Percentiles rank a stretch among this genome's conserved stretches.
These are phyloP conservation scores for Scaptomyza montana DNA, from an alignment of 1,140 invertebrate genomes.

Conservation along the genomic window DNA sequence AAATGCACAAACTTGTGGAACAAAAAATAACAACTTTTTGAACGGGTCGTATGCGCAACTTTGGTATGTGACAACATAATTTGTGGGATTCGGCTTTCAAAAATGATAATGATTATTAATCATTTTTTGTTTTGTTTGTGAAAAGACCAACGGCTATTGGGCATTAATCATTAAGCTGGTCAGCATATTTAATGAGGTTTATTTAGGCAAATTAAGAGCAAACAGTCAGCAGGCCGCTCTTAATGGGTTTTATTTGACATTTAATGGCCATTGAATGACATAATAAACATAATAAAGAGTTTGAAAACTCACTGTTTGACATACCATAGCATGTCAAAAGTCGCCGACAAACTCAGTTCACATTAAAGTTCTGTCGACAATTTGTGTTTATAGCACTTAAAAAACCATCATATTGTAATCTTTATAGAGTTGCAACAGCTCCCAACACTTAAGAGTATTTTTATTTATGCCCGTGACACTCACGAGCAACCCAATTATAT, in stretches of 20 bases:
- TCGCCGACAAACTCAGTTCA: slow-evolving; percentile 28
- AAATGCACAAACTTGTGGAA: neutral
- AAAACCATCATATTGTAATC: slow-evolving; percentile 53
- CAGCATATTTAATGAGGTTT: slow-evolving; percentile 74
- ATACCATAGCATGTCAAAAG: slow-evolving; percentile 50
- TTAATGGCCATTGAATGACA: slow-evolving; percentile 65
- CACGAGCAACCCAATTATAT: slow-evolving; percentile 44
- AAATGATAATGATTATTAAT: slow-evolving; percentile 65
- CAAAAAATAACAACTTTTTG: neutral
- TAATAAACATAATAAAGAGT: slow-evolving; percentile 48
- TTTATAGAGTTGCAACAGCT: slow-evolving; percentile 65
- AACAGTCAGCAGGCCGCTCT: slow-evolving; percentile 38
- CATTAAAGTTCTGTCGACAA: slow-evolving; percentile 12
- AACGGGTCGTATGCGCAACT: slow-evolving; percentile 41
- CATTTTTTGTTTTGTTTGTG: slow-evolving; percentile 45
- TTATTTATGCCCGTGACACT: slow-evolving; percentile 7
- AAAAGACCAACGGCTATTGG: slow-evolving; percentile 11
- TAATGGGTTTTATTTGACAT: slow-evolving; percentile 74
- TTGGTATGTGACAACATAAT: slow-evolving; percentile 81
- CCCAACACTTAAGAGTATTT: neutral
- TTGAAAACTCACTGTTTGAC: slow-evolving; percentile 21
- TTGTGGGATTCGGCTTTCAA: slow-evolving; percentile 55
- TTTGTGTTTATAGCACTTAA: slow-evolving; percentile 57
- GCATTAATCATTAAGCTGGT: slow-evolving; percentile 39
- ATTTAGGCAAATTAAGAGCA: slow-evolving; percentile 66